Base-by-base conservation (phyloP, 2,113 vertebrate species). In the Arvicanthis niloticus region DNA sequence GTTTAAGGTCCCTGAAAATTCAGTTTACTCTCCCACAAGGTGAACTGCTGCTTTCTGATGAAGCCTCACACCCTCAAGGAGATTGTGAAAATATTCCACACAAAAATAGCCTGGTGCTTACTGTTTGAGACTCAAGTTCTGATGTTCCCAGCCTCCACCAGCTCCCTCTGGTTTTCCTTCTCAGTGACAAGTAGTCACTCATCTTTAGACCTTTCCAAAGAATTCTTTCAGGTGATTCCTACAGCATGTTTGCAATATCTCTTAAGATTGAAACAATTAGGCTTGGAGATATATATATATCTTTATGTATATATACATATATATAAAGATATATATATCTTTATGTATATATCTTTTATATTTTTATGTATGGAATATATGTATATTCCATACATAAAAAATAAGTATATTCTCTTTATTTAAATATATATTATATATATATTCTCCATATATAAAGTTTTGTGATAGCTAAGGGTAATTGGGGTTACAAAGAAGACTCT, bases 101-200 rank as follows among this genome's bases (percentile, higher is more conserved):
- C 86, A 97, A 96, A 97, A 96, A 97, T 96, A 97, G 92, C 88
- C 62, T 86, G 31, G 21, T n/a, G 81, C 42, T 96, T 60, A 92
- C 60, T 65, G 45, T 68, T 91, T 68, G 62, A 94, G 91, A 96
- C 88, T 94, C 48, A 58, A 77, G 72, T 73, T 77, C 94, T 60
- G 19, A 42, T 58, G 56, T 15, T 29, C 78, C 73, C 48, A 53
- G 78, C 48, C 56, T 84, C 53, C 78, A 22, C 76, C 40, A 60
- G 37, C n/a, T 85, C 75, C 73, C n/a, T 93, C n/a, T 62, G 37
- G 0, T 53, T 96, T 81, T 93, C 77, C 45, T 89, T 42, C 24
- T 91, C 62, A 51, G n/a, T 68, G 80, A 34, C 1, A 81, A 85
- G 21, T 21, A 67, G 37, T 78, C 51, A 82, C 17, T 70, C 12